phyloP scores from a whole-genome alignment of 2,113 vertebrate species.

The Eublepharis macularius region DNA sequence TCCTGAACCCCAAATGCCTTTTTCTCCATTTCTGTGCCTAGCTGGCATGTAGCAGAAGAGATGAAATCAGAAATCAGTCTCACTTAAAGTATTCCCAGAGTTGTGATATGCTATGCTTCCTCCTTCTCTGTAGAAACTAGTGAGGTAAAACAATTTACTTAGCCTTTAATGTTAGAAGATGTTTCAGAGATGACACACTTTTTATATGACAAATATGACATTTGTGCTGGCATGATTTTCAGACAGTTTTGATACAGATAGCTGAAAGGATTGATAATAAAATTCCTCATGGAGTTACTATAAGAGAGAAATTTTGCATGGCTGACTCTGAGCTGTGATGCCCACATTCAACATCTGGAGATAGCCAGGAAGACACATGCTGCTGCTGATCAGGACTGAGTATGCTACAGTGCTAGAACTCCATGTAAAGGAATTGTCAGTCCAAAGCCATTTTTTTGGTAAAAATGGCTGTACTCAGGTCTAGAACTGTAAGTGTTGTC shows the following conservation, averaged over 20 bases:
- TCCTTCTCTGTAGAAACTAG: background rate
- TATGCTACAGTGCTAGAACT: background rate
- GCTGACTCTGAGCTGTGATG: background rate
- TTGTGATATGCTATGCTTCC: fast-evolving
- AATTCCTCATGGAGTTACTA: background rate
- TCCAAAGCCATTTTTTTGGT: too few relatives aligned
- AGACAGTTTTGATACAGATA: background rate
- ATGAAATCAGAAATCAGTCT: background rate
- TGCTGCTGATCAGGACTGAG: background rate
- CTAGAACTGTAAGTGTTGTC: too few relatives aligned
- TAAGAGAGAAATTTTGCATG: background rate
- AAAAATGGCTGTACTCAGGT: too few relatives aligned
- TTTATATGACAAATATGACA: background rate
- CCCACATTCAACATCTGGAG: background rate
- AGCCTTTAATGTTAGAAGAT: background rate
- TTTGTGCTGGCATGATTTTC: background rate
- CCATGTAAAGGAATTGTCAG: too few relatives aligned
- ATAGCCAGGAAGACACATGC: background rate
- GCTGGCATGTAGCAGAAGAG: background rate
- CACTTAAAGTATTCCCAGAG: background rate
- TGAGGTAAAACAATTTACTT: background rate
- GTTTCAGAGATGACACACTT: background rate
- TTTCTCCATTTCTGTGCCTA: background rate
- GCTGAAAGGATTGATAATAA: background rate
- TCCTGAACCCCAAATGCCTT: background rate